Base-by-base conservation (phyloP, 2,113 vertebrate genomes). In the Mugil cephalus region DNA sequence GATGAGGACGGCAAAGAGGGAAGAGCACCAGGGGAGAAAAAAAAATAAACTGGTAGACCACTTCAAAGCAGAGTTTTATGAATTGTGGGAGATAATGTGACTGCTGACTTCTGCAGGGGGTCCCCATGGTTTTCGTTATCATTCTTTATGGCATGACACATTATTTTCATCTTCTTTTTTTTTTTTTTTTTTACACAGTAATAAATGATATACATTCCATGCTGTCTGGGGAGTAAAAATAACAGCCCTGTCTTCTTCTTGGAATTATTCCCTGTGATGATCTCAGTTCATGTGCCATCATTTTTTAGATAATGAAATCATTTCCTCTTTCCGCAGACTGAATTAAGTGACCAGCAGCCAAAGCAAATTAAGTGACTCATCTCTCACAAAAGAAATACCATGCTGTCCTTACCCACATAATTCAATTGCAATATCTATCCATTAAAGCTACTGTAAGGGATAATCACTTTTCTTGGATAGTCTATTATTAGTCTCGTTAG, bases 41-140 rank as follows among this genome's bases (percentile, higher is more conserved):
- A 62, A 81, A 71, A 72, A 73, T 77, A 81, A 89, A 85, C 85
- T 89, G 88, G 86, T 89, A 89, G 77, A 55, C 56, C 47, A 78
- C 83, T 91, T 91, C 80, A 88, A 85, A 89, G 87, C 67, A 43
- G 59, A 79, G 47, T 83, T 85, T 80, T 79, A 80, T 88, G 88
- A 88, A 82, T 90, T 84, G 90, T 88, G 80, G 74, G 82, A 69
- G 74, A 74, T 87, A 84, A 82, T 77, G 82, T 85, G 84, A 71
- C 69, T 72, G 65, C 71, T 54, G 82, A 64, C 77, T 79, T 69
- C 85, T 71, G 67, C 58, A 71, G 71, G 77, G 68, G 69, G 77
- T 77, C 84, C 82, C 84, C 61, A 15, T n/a, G 81, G 84, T 80
- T 78, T 70, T 48, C 51, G 59, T 70, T 83, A 81, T 88, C 81